A percentile compares a stretch with the other conserved stretches of the same genome.
These are phyloP conservation scores for Drosophila suzukii DNA, from an alignment of 1,140 invertebrate species.

Conservation along the genomic window DNA sequence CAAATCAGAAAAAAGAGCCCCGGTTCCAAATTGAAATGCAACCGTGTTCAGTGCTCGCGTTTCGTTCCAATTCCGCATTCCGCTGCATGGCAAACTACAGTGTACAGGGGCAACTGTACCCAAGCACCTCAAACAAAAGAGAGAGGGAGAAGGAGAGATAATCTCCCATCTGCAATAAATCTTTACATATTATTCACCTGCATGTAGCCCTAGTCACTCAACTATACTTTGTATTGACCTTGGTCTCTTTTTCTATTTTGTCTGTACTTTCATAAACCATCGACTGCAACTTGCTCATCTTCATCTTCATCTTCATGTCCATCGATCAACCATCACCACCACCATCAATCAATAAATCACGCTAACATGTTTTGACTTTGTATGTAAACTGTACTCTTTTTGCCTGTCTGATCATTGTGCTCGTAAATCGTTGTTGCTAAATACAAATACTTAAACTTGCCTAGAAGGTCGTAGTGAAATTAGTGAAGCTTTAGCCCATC, in stretches of 20 bases:
- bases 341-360: slow-evolving; percentile 47
- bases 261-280: slow-evolving; percentile 58
- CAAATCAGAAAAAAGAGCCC: neutral
- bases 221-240: slow-evolving; percentile 36
- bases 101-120: slow-evolving; percentile 28
- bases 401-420: slow-evolving; percentile 36
- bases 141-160: neutral
- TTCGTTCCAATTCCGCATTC: slow-evolving; percentile 16
- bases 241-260: slow-evolving; percentile 43
- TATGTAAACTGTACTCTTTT: slow-evolving; percentile 61
- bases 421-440: slow-evolving; percentile 27
- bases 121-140: slow-evolving; percentile 1
- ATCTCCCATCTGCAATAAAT: neutral
- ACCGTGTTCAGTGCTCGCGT: slow-evolving; percentile 25
- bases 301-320: slow-evolving; percentile 26
- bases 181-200: slow-evolving; percentile 9
- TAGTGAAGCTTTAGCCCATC: slow-evolving; percentile 84
- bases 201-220: slow-evolving; percentile 29
- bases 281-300: slow-evolving; percentile 38
- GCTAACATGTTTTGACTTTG: slow-evolving; percentile 23
- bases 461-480: slow-evolving; percentile 84
- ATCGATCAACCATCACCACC: slow-evolving; percentile 42
- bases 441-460: slow-evolving; percentile 23
- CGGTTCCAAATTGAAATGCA: slow-evolving; percentile 13
- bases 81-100: slow-evolving; percentile 34